These are phyloP conservation scores for Adelosebastes latens DNA, from an alignment of 2,797 vertebrate species.

Conservation along the genomic window DNA sequence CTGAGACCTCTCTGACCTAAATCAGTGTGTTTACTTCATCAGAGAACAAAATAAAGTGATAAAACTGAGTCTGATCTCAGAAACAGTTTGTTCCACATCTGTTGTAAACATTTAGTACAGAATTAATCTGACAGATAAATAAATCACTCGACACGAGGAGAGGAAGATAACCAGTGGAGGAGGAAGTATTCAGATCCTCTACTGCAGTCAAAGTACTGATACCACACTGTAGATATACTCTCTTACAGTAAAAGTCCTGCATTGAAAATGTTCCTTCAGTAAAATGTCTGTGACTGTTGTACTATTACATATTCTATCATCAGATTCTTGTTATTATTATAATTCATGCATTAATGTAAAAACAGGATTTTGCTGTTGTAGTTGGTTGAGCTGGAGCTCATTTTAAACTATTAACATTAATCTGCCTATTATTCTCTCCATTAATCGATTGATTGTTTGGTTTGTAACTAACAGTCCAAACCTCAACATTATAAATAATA, in stretches of 20 bases:
- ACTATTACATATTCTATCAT: too few species aligned
- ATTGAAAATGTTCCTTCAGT: too few species aligned
- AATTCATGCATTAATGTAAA: too few species aligned
- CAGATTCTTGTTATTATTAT: too few species aligned
- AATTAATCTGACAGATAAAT: background rate
- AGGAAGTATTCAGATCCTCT: background rate
- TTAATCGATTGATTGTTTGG: too few species aligned
- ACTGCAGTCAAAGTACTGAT: background rate
- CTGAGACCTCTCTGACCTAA: background rate
- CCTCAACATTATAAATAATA: too few species aligned
- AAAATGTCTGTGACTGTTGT: too few species aligned
- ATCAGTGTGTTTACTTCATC: background rate
- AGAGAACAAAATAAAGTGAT: background rate
- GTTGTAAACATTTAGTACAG: background rate
- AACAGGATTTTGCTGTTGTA: too few species aligned
- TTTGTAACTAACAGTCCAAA: too few species aligned
- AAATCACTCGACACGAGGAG: fast-evolving
- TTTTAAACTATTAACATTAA: too few species aligned
- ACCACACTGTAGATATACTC: background rate
- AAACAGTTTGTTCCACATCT: background rate
- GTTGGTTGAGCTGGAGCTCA: too few species aligned
- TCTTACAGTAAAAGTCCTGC: background rate
- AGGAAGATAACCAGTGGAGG: background rate
- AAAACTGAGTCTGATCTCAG: background rate
- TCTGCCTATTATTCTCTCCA: too few species aligned